A percentile compares a stretch with the other conserved stretches of the same genome.
Conservation (phyloP, 2,888 invertebrate species). For the Hydraecia micacea region DNA sequence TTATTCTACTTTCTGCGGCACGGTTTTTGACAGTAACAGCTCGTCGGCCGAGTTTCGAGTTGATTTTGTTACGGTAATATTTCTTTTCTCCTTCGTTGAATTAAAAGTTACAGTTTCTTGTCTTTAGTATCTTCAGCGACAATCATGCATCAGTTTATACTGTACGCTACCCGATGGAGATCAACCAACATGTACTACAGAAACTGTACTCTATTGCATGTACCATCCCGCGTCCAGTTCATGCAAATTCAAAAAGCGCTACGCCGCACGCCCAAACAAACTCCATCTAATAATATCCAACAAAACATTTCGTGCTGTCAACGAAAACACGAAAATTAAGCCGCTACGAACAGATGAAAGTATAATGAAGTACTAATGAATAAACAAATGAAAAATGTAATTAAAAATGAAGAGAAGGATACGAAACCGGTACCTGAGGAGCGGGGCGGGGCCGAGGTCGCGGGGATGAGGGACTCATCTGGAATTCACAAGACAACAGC, state of each 20-base stretch:
- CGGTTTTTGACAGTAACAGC: slow-evolving; percentile 65
- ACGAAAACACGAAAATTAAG: slow-evolving; percentile 61
- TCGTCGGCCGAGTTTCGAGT: slow-evolving; percentile 63
- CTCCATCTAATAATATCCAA: slow-evolving; percentile 61
- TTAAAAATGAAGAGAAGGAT: slow-evolving; percentile 75
- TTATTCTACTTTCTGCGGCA: slow-evolving; percentile 65
- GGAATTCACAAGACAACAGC: slow-evolving; percentile 89
- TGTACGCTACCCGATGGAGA: slow-evolving; percentile 23
- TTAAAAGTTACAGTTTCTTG: not conserved
- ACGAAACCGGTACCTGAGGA: slow-evolving; percentile 87
- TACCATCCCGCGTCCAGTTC: slow-evolving; percentile 36
- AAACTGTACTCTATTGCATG: slow-evolving; percentile 42
- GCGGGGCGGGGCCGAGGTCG: slow-evolving; percentile 89
- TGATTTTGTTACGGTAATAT: slow-evolving; percentile 51
- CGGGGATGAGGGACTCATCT: slow-evolving; percentile 90
- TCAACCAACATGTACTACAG: slow-evolving; percentile 37
- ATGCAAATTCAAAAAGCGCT: slow-evolving; percentile 66
- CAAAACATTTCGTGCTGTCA: slow-evolving; percentile 58
- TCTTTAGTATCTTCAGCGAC: not conserved
- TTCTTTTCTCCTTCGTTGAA: slow-evolving; percentile 26
- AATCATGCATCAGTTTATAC: slow-evolving; percentile 38
- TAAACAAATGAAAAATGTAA: slow-evolving; percentile 69
- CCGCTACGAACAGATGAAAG: slow-evolving; percentile 61
- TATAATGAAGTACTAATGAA: slow-evolving; percentile 67
- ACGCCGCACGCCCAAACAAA: slow-evolving; percentile 37